Conservation (phyloP, 2,888 invertebrate species). For the Dione vanillae region DNA sequence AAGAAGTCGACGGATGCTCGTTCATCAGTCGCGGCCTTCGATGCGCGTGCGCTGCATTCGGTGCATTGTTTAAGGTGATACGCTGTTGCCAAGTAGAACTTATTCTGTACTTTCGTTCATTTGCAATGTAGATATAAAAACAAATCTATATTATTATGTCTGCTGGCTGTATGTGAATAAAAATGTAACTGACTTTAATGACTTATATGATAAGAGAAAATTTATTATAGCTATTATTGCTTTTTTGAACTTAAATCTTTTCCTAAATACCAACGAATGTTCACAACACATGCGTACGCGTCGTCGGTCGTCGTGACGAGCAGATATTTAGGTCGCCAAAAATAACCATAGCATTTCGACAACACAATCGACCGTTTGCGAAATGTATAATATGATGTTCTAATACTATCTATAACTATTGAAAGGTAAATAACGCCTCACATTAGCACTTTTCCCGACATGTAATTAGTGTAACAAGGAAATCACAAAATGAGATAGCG, state of each 20-base stretch:
- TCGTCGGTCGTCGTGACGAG: conserved; percentile 51
- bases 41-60: conserved; percentile 69
- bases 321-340: conserved; percentile 81
- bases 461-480: conserved; percentile 1
- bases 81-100: conserved; percentile 22
- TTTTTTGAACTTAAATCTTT: conserved; percentile 47
- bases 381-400: conserved; percentile 31
- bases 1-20: conserved; percentile 61
- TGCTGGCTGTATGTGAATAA: neutral
- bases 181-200: neutral
- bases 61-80: conserved; percentile 48
- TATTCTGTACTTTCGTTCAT: conserved; percentile 2
- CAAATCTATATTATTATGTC: too few relatives aligned
- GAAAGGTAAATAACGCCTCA: conserved; percentile 1
- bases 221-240: conserved; percentile 36
- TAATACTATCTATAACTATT: neutral
- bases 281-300: conserved; percentile 52
- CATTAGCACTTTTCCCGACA: neutral
- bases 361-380: conserved; percentile 57
- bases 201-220: neutral
- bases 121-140: neutral
- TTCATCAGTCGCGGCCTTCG: conserved; percentile 63
- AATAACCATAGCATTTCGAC: conserved; percentile 71
- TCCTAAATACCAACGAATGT: conserved; percentile 37
- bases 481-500: conserved; percentile 15